phyloP scores from a whole-genome alignment of 2,113 vertebrate species.

The Chaetops frenatus region DNA sequence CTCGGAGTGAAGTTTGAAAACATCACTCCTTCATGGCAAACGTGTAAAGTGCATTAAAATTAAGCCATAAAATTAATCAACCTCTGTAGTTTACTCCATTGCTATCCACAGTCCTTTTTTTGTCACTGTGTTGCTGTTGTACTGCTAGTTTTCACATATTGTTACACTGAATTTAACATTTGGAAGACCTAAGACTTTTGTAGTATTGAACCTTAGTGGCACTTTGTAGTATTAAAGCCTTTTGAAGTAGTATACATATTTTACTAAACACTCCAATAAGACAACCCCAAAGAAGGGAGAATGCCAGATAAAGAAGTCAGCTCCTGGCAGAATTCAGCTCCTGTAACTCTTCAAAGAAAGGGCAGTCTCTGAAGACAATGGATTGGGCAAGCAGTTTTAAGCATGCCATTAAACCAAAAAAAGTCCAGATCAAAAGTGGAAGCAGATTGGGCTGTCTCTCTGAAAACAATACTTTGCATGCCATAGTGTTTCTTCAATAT shows the following conservation, averaged over 20 bases:
- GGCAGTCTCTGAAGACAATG: conserved; percentile 49
- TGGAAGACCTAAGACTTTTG: neutral
- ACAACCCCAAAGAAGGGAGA: neutral
- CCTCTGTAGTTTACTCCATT: neutral
- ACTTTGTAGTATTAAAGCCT: neutral
- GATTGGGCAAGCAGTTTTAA: conserved; percentile 61
- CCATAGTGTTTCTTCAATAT: conserved; percentile 28
- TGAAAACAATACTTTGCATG: conserved; percentile 51
- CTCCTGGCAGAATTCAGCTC: neutral
- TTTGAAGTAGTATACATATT: neutral
- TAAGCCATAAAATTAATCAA: neutral
- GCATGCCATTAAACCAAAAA: conserved; percentile 50
- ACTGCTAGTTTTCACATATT: neutral
- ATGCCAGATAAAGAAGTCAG: neutral
- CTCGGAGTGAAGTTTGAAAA: neutral
- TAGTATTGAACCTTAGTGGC: neutral
- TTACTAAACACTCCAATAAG: neutral
- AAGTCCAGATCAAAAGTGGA: conserved; percentile 19
- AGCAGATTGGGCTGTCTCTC: conserved; percentile 14
- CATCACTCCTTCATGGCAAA: neutral
- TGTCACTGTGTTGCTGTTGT: neutral
- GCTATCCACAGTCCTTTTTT: neutral
- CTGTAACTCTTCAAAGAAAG: conserved; percentile 35
- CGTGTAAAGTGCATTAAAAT: neutral
- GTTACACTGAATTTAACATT: neutral